These are phyloP conservation scores for Anthopleura xanthogrammica DNA, from an alignment of 92 coral and sea anemone genomes.

Conservation along the genomic window DNA sequence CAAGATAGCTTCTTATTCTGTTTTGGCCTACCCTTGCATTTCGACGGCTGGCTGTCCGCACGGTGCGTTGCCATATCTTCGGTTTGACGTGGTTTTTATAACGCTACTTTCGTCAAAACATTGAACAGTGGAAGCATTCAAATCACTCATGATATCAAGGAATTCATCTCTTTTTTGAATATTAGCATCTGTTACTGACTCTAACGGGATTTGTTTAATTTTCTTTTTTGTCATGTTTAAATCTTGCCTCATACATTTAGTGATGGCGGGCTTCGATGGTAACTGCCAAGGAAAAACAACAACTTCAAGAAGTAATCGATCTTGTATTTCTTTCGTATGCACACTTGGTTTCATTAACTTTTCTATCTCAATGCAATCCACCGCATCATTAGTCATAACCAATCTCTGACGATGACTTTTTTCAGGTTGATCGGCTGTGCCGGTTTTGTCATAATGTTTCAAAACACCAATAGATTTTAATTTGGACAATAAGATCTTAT, in stretches of 20 bases:
- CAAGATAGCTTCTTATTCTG: no score
- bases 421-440: background rate
- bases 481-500: no score
- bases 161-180: background rate
- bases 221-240: no score
- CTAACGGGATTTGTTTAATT: no score
- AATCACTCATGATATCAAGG: background rate
- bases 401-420: background rate
- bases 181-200: background rate
- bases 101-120: conserved; percentile 27
- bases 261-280: no score
- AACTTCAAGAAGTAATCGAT: no score
- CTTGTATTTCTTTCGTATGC: no score
- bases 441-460: conserved; percentile 6
- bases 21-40: no score
- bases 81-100: background rate
- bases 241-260: no score
- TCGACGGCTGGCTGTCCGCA: background rate
- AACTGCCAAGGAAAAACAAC: no score
- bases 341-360: no score
- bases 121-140: background rate
- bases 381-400: conserved; percentile 1
- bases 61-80: background rate
- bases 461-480: background rate
- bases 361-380: background rate